A percentile compares a stretch with the other conserved stretches of the same genome.
Evolutionary conservation across 1,140 invertebrate genomes (phyloP).

Genomic region (Kradibia gibbosae): DNA sequence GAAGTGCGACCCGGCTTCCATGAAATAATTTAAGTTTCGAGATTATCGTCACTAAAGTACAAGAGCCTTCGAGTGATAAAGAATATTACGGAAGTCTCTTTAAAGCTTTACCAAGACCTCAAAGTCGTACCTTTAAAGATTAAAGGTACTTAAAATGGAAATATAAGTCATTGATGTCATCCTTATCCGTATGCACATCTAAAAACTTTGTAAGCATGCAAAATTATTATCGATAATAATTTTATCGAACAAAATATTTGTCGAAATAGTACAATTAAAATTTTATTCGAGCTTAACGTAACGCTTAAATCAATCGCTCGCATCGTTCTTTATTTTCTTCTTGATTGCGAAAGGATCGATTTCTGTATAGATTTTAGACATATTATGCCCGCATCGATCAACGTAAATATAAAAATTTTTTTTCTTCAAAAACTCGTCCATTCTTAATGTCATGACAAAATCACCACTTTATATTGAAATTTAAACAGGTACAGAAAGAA

Average conservation of each 20-base stretch:
- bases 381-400: neutral
- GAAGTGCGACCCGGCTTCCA: neutral
- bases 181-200: neutral
- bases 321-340: neutral
- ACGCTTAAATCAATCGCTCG: neutral
- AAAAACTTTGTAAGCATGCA: too few species aligned
- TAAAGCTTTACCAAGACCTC: neutral
- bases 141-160: conserved; percentile 10
- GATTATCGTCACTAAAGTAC: conserved; percentile 7
- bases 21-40: neutral
- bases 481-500: conserved; percentile 1
- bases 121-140: neutral
- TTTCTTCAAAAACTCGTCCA: neutral
- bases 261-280: neutral
- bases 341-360: neutral
- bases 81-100: neutral
- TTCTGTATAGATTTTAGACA: neutral
- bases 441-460: neutral
- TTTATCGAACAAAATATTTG: neutral
- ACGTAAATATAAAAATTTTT: neutral
- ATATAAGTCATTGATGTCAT: neutral
- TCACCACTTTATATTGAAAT: conserved; percentile 12
- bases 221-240: too few species aligned
- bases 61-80: conserved; percentile 5
- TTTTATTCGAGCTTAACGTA: neutral